Evolutionary conservation across 2,888 invertebrate species (phyloP), one percentile per base, ranked within the genome.

Genomic region (Willowsia nigromaculata): DNA sequence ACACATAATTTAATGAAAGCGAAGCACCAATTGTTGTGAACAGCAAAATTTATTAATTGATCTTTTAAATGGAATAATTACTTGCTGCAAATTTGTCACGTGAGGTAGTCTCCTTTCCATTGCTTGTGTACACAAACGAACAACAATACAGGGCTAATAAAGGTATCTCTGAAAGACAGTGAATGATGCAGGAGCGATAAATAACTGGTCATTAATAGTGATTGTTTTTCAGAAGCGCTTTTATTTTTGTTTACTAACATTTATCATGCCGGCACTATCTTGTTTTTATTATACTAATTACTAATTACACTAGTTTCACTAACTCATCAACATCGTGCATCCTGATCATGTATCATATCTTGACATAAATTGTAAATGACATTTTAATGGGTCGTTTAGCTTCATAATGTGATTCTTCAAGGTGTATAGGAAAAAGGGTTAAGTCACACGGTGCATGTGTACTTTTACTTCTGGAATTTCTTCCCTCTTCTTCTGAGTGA

Each of bases 31-130:
- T 74, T 76, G 76, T 82, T 88, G 88, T 88, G 82, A 88, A 88
- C 88, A 83, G 18, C 33, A 88, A 74, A 74, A 82, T 88, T 88
- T 88, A 88, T 88, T 88, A 88, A 88, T 88, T 88, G 82, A 81
- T 62, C 82, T 22, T 88, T 47, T 83, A 33, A 76, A 76, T 15
- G 62, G 50, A 62, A 83, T 84, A 84, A 74, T 84, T 68, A 78
- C 53, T 76, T 83, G 74, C 74, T 74, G 88, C 82, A 59, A 82
- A 76, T 88, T 82, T 88, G 82, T 88, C 82, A 59, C 82, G 88
- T 83, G 83, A 62, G 82, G 47, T 76, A 82, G 56, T 47, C 30
- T 43, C 43, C 33, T 83, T 59, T 59, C 15, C 13, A 27, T 30
- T 50, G 50, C 50, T 18, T 11, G 18, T 9, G 18, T n/a, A 18